Base-by-base conservation (phyloP, 2,888 invertebrate species). In the Plebejus argus region DNA sequence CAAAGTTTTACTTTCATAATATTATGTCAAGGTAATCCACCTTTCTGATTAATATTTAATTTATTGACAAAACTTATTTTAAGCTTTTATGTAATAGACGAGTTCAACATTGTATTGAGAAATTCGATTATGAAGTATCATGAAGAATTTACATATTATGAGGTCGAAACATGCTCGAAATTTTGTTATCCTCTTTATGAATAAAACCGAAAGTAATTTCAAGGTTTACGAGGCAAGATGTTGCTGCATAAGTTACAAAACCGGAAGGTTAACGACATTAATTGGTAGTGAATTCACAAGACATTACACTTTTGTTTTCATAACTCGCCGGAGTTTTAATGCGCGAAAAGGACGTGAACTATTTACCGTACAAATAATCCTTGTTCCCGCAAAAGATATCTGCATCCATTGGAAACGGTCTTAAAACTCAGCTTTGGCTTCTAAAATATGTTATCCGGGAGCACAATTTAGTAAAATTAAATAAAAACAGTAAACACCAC, bases 351-450 rank as follows among this genome's bases (percentile, higher is more conserved):
- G 66, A 33, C 18, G 66, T 80, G 79, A 49, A 78, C 76, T 81
- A 84, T 78, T 89, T 91, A 93, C 93, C 92, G 81, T 91, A 91
- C 78, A 91, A 86, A 81, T 86, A 88, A 81, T 90, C 89, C 84
- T 90, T 92, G 82, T 85, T 88, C 72, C 88, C 91, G 80, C 90
- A 84, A 74, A 91, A 83, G 81, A 91, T 88, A 83, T 93, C 91
- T 78, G 87, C 86, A 86, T 93, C 93, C 93, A 96, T 96, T 82
- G 81, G 82, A 77, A 78, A 76, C 79, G 70, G 70, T 66, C 6
- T 20, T 66, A 0, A 0, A 66, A 66, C 15, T 7, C 3, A 66
- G 66, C 33, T 66, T 28, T 28, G 23, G 28, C 28, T 66, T 66
- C 66, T 66, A 33, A 39, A 23, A 66, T n/a, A 28, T 66, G 18